Evolutionary conservation across 2,888 invertebrate genomes (phyloP).

Genomic region (Spicauda simplicius): DNA sequence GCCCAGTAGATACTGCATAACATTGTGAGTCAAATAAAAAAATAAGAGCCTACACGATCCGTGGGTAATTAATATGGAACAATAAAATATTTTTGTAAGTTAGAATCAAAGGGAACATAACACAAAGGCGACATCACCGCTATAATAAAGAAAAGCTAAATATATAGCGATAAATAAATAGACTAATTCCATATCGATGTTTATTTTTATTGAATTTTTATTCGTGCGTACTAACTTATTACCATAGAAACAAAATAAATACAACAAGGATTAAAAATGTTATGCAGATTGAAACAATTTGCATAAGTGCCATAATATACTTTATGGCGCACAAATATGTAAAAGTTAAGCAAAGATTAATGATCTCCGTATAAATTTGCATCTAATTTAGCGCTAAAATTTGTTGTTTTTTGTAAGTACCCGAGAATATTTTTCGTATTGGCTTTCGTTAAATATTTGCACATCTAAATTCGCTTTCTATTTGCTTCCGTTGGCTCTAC

Average conservation of each 20-base stretch:
- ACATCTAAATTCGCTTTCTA: conserved; percentile 54
- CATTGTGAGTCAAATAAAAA: too few species aligned
- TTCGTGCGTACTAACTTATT: too few species aligned
- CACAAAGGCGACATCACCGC: too few species aligned
- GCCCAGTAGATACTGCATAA: too few species aligned
- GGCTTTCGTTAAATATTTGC: conserved; percentile 45
- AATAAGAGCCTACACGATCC: too few species aligned
- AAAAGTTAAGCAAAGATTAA: conserved; percentile 4
- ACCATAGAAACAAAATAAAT: neutral
- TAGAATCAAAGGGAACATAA: too few species aligned
- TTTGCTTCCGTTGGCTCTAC: conserved; percentile 46
- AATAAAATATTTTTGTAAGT: too few species aligned
- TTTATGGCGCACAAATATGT: neutral
- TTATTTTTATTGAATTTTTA: too few species aligned
- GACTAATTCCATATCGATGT: too few species aligned
- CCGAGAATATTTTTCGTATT: conserved; percentile 26
- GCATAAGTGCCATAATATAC: neutral
- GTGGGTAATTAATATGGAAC: too few species aligned
- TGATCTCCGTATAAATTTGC: conserved; percentile 6
- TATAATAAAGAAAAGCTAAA: too few species aligned
- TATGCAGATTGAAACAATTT: neutral
- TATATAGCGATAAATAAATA: too few species aligned
- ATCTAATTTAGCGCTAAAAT: conserved; percentile 3
- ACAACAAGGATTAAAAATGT: neutral
- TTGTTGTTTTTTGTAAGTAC: neutral